phyloP scores from a whole-genome alignment of 2,113 vertebrate genomes.

The Pelobates fuscus region DNA sequence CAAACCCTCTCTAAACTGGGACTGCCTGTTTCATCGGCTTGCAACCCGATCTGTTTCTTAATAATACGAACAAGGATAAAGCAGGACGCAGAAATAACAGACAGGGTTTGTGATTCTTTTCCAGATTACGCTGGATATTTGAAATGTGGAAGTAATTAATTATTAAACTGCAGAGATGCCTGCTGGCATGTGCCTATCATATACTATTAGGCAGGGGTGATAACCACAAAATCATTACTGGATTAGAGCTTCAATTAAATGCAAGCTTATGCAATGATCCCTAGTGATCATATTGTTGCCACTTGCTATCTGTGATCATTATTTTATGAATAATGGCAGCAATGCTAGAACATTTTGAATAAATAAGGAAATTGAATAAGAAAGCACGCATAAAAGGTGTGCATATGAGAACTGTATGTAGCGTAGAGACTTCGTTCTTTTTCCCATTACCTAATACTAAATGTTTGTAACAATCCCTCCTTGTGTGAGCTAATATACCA shows the following conservation, averaged over 20 bases:
- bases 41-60: conserved; percentile 20
- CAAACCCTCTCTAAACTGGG: conserved; percentile 3
- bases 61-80: conserved; percentile 12
- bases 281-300: not conserved
- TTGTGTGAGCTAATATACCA: conserved; percentile 3
- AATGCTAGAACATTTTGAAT: not conserved
- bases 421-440: not conserved
- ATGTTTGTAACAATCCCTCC: conserved; percentile 9
- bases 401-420: no score
- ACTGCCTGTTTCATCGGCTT: conserved; percentile 7
- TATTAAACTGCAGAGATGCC: not conserved
- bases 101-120: conserved; percentile 16
- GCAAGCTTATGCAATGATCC: not conserved
- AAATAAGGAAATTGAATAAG: not conserved
- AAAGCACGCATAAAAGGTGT: no score
- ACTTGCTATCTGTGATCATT: not conserved
- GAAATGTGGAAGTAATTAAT: conserved; percentile 11
- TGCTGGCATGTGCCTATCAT: not conserved
- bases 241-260: not conserved
- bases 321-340: not conserved
- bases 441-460: conserved; percentile 27
- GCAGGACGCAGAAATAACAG: conserved; percentile 19
- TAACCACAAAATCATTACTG: not conserved
- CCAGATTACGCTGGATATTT: conserved; percentile 12
- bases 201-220: not conserved